Evolutionary conservation across 2,113 vertebrate species (phyloP).

Genomic region (Laticauda colubrina): DNA sequence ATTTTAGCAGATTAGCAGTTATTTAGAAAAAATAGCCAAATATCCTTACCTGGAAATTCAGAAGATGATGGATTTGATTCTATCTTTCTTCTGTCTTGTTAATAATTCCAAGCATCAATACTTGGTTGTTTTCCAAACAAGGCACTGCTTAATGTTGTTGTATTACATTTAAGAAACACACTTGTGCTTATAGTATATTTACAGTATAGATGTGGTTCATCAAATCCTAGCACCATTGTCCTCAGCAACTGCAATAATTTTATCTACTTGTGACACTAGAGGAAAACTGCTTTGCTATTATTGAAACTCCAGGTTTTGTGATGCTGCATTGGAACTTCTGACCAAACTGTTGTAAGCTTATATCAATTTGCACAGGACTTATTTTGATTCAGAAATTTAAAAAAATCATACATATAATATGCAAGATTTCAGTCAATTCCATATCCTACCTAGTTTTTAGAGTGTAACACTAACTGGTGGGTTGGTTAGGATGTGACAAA

Average conservation of each 20-base stretch:
- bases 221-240: neutral
- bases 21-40: slow-evolving; percentile 62
- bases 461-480: slow-evolving; percentile 39
- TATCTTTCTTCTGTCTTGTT: slow-evolving; percentile 67
- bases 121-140: slow-evolving; percentile 60
- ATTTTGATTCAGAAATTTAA: slow-evolving; percentile 12
- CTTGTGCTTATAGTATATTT: slow-evolving; percentile 45
- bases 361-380: neutral
- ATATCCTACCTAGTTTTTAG: neutral
- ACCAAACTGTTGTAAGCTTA: neutral
- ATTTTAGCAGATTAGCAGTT: slow-evolving; percentile 34
- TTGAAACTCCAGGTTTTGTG: neutral
- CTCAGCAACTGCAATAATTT: neutral
- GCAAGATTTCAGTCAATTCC: slow-evolving; percentile 35
- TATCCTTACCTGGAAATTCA: slow-evolving; percentile 63
- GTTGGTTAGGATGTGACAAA: neutral
- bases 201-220: neutral
- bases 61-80: slow-evolving; percentile 62
- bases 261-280: neutral
- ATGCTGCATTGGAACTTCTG: neutral
- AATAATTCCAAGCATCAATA: slow-evolving; percentile 59
- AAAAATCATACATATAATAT: slow-evolving; percentile 43
- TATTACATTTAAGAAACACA: slow-evolving; percentile 56
- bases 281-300: neutral
- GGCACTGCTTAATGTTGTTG: slow-evolving; percentile 56